These are phyloP conservation scores for Hippolais icterina DNA, from an alignment of 2,113 vertebrate species.

Conservation along the genomic window DNA sequence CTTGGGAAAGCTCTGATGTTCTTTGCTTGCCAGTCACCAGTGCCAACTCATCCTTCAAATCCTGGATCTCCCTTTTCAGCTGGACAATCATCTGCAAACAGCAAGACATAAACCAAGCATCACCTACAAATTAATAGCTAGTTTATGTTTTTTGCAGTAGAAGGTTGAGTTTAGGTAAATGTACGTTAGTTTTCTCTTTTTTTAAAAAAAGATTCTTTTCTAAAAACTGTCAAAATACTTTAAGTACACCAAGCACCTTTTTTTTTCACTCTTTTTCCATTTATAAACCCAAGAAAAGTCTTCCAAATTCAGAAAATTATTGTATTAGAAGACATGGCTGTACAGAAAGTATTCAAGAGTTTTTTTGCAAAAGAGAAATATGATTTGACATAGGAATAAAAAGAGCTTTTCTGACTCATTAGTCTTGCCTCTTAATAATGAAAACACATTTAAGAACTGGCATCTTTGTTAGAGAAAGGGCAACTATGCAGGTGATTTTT, in stretches of 20 bases:
- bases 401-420: background rate
- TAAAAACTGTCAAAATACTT: background rate
- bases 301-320: background rate
- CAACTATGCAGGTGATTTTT: background rate
- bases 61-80: slow-evolving; percentile 86
- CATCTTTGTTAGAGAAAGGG: background rate
- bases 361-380: background rate
- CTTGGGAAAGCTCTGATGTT: slow-evolving; percentile 78
- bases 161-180: background rate
- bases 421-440: background rate
- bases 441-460: background rate
- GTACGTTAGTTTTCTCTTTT: background rate
- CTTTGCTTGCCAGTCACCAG: slow-evolving; percentile 84
- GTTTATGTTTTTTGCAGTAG: background rate
- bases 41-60: slow-evolving; percentile 86
- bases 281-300: background rate
- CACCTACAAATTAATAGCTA: background rate
- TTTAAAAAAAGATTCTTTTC: background rate
- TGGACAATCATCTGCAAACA: slow-evolving; percentile 81
- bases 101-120: slow-evolving; percentile 8
- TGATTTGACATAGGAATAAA: background rate
- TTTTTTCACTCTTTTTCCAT: background rate
- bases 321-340: background rate
- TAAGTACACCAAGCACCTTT: background rate
- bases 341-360: background rate